phyloP scores from a whole-genome alignment of 2,797 vertebrate species.

The Okamejei kenojei region DNA sequence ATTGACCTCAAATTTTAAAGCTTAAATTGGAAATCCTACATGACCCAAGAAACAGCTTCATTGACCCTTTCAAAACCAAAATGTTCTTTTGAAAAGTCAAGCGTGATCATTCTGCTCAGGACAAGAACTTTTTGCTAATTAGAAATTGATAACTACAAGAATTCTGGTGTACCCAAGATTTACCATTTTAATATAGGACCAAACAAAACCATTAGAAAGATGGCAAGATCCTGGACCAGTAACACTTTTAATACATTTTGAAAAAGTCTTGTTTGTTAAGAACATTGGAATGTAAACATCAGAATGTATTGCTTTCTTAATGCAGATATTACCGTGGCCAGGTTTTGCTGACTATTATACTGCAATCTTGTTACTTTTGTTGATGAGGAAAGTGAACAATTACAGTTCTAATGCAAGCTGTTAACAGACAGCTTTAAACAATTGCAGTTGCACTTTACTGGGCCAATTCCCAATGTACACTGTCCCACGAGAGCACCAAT shows the following conservation, averaged over 20 bases:
- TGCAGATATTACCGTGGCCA: too few relatives aligned
- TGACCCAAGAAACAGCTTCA: not conserved
- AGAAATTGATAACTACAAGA: not conserved
- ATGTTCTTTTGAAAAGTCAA: not conserved
- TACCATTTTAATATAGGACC: not conserved
- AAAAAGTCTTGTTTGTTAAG: not conserved
- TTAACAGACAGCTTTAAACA: not conserved
- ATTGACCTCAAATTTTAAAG: not conserved
- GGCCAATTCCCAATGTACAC: not conserved
- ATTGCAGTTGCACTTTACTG: not conserved
- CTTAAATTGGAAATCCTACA: not conserved
- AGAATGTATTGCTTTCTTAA: too few relatives aligned
- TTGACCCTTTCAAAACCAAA: not conserved
- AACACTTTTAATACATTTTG: not conserved
- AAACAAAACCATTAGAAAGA: not conserved
- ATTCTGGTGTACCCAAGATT: not conserved
- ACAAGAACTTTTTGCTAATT: not conserved
- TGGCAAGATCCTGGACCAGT: not conserved
- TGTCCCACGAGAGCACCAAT: not conserved
- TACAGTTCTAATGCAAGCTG: not conserved
- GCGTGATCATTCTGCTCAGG: not conserved
- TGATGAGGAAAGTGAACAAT: not conserved
- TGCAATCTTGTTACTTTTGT: not conserved
- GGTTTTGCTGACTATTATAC: not conserved
- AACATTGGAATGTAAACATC: too few relatives aligned